phyloP scores from a whole-genome alignment of 64 coral and sea anemone genomes.

The Cladopsammia gracilis region DNA sequence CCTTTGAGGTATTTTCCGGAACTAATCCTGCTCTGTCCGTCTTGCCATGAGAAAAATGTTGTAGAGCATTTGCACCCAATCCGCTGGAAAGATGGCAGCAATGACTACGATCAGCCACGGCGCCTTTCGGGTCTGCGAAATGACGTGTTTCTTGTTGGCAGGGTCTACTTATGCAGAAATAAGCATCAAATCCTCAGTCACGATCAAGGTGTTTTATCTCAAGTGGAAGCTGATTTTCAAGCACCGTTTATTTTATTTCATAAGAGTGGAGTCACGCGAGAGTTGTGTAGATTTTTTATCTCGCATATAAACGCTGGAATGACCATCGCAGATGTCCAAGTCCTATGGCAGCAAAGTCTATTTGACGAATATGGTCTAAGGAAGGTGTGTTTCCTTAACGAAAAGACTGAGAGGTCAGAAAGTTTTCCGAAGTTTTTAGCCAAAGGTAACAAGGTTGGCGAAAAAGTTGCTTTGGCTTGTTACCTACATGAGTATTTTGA shows the following conservation, averaged over 20 bases:
- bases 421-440: conserved; percentile 38
- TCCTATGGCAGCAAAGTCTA: conserved; percentile 62
- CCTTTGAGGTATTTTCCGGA: no score
- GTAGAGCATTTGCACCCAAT: no score
- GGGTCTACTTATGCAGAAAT: no score
- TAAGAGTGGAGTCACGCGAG: conserved; percentile 36
- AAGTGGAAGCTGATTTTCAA: conserved; percentile 29
- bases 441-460: conserved; percentile 43
- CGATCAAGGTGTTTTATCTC: background rate
- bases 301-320: conserved; percentile 42
- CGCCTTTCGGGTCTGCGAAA: no score
- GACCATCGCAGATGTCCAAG: conserved; percentile 68
- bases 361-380: conserved; percentile 63
- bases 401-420: background rate
- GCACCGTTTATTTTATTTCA: conserved; percentile 24
- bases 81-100: no score
- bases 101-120: no score
- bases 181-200: no score
- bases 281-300: conserved; percentile 29
- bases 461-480: conserved; percentile 36
- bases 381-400: conserved; percentile 32
- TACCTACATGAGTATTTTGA: conserved; percentile 48
- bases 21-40: no score
- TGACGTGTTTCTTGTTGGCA: no score
- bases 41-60: no score